Percentiles rank a stretch among this genome's conserved stretches.
These are phyloP conservation scores for Coregonus clupeaformis DNA, from an alignment of 2,113 vertebrate species.

Conservation along the genomic window DNA sequence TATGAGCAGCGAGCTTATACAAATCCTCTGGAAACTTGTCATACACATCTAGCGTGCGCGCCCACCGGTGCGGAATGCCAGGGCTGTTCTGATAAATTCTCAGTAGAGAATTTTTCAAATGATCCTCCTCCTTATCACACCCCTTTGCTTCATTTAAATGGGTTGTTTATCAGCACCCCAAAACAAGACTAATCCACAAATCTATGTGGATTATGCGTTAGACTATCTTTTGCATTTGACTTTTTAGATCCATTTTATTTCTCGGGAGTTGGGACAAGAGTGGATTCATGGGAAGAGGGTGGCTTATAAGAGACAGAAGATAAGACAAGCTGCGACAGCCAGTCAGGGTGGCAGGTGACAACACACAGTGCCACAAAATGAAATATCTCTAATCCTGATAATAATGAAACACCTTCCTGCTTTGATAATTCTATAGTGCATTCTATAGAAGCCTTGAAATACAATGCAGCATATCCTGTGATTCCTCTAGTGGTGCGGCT, in stretches of 20 bases:
- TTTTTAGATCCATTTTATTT: constrained; percentile 67
- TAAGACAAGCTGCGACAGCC: constrained; percentile 52
- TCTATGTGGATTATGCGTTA: too few relatives aligned
- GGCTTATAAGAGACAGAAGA: constrained; percentile 48
- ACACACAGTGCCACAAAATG: constrained; percentile 41
- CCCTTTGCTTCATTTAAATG: constrained; percentile 60
- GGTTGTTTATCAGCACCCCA: constrained; percentile 66
- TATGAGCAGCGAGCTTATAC: constrained; percentile 62
- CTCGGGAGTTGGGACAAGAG: constrained; percentile 47
- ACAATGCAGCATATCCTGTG: constrained; percentile 32
- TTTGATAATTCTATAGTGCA: constrained; percentile 20
- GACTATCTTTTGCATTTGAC: constrained; percentile 62
- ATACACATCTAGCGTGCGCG: constrained; percentile 45
- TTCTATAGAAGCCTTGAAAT: constrained; percentile 32
- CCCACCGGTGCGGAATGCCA: constrained; percentile 48
- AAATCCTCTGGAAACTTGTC: constrained; percentile 64
- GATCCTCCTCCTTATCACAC: constrained; percentile 62
- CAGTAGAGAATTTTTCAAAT: constrained; percentile 61
- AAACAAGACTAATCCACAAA: constrained; percentile 72
- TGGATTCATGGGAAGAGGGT: constrained; percentile 44
- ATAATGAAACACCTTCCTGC: constrained; percentile 21
- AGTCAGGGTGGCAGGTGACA: constrained; percentile 52
- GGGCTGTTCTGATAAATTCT: constrained; percentile 60
- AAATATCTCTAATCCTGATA: constrained; percentile 61
- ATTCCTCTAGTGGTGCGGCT: constrained; percentile 5